Conservation (phyloP, 2,113 vertebrate species). For the Oenanthe melanoleuca region DNA sequence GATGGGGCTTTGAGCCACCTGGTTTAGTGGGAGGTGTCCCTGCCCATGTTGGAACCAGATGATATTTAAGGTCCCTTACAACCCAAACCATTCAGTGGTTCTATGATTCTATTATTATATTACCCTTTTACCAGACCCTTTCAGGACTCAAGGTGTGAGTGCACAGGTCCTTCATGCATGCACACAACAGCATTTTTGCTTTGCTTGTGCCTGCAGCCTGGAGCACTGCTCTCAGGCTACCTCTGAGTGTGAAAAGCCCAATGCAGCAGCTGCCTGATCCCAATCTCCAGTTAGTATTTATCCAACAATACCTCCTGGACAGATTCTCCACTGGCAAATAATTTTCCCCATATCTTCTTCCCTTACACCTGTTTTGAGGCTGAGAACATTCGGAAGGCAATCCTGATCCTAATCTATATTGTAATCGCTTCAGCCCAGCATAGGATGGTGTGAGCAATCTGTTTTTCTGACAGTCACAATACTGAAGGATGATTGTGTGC, state of each 20-base stretch:
- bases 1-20: background rate
- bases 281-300: constrained; percentile 12
- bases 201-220: background rate
- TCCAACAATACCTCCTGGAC: background rate
- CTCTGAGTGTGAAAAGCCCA: background rate
- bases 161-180: background rate
- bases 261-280: constrained; percentile 8
- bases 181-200: background rate
- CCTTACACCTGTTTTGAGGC: constrained; percentile 42
- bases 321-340: background rate
- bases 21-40: background rate
- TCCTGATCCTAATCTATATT: constrained; percentile 44
- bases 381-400: constrained; percentile 2
- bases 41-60: background rate
- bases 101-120: background rate
- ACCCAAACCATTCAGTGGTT: background rate
- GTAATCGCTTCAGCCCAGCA: background rate
- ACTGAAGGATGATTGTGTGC: background rate
- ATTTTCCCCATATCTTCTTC: constrained; percentile 17
- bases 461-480: background rate
- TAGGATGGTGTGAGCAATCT: background rate
- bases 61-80: background rate
- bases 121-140: background rate
- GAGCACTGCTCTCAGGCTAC: background rate
- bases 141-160: background rate